A percentile compares a stretch with the other conserved stretches of the same genome.
These are phyloP conservation scores for Microchrysa polita DNA, from an alignment of 2,888 invertebrate genomes.

Conservation along the genomic window DNA sequence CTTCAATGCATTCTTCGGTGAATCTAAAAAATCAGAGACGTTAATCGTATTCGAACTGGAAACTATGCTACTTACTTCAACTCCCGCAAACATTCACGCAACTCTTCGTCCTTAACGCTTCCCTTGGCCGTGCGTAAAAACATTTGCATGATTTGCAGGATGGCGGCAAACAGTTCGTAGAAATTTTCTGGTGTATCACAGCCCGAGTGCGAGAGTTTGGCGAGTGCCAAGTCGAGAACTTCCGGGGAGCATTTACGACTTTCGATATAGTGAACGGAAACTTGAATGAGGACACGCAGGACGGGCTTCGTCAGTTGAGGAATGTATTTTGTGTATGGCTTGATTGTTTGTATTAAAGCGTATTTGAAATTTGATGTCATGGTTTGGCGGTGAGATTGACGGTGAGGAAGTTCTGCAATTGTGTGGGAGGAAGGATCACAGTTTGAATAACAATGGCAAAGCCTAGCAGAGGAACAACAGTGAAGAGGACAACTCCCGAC, in stretches of 20 bases:
- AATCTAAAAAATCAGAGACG: conserved; percentile 57
- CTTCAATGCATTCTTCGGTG: conserved; percentile 66
- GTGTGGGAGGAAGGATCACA: not conserved
- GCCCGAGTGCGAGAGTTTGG: conserved; percentile 62
- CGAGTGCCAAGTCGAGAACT: conserved; percentile 62
- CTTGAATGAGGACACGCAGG: conserved; percentile 63
- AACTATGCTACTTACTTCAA: conserved; percentile 58
- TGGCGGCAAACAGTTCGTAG: conserved; percentile 66
- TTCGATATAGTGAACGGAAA: conserved; percentile 64
- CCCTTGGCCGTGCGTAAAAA: conserved; percentile 65
- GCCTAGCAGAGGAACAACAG: too few relatives aligned
- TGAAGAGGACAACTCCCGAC: not conserved
- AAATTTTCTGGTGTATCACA: conserved; percentile 64
- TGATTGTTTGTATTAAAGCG: conserved; percentile 58
- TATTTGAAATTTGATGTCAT: conserved; percentile 62
- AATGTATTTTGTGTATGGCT: conserved; percentile 60
- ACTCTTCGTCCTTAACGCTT: conserved; percentile 64
- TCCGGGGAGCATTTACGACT: conserved; percentile 62
- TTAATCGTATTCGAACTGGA: not conserved
- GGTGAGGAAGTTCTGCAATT: not conserved
- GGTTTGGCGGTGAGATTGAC: not conserved
- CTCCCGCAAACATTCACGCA: conserved; percentile 65
- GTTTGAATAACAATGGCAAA: not conserved
- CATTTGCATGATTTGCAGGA: conserved; percentile 65
- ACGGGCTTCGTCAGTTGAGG: conserved; percentile 62